Conservation (phyloP, 2,113 vertebrate species). For the Sphaerodactylus townsendi region DNA sequence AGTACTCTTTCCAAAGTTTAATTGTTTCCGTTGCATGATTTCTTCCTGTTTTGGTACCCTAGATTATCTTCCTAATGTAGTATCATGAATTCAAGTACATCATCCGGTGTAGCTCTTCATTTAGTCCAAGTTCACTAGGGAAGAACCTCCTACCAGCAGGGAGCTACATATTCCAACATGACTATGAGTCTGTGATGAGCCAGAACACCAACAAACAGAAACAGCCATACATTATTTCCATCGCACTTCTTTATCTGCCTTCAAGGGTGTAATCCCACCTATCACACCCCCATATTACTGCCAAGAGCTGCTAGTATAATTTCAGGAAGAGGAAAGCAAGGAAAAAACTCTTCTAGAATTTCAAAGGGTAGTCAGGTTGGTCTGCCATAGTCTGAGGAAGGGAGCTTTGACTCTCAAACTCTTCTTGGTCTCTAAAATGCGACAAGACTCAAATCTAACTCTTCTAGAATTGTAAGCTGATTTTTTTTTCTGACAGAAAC, state of each 20-base stretch:
- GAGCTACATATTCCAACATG: background rate
- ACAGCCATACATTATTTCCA: background rate
- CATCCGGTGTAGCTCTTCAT: background rate
- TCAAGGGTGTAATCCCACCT: too few relatives aligned
- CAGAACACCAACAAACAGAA: background rate
- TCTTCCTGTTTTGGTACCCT: background rate
- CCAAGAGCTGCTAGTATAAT: background rate
- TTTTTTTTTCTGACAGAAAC: too few relatives aligned
- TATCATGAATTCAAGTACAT: background rate
- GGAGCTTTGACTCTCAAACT: too few relatives aligned
- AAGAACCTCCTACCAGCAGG: background rate
- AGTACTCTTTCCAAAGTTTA: background rate
- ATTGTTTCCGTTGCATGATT: background rate
- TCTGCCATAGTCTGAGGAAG: too few relatives aligned
- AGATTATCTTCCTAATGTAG: background rate
- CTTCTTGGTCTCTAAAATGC: too few relatives aligned
- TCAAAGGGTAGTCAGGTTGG: too few relatives aligned
- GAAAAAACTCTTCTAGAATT: too few relatives aligned
- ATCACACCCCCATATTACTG: too few relatives aligned
- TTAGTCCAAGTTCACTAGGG: background rate
- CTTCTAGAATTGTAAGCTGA: too few relatives aligned
- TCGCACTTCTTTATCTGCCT: background rate
- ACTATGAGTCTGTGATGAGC: background rate
- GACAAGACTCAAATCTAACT: too few relatives aligned
- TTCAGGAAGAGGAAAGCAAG: background rate